These are phyloP conservation scores for Chlorodrepanis virens DNA, from an alignment of 2,113 vertebrate genomes.

Conservation along the genomic window DNA sequence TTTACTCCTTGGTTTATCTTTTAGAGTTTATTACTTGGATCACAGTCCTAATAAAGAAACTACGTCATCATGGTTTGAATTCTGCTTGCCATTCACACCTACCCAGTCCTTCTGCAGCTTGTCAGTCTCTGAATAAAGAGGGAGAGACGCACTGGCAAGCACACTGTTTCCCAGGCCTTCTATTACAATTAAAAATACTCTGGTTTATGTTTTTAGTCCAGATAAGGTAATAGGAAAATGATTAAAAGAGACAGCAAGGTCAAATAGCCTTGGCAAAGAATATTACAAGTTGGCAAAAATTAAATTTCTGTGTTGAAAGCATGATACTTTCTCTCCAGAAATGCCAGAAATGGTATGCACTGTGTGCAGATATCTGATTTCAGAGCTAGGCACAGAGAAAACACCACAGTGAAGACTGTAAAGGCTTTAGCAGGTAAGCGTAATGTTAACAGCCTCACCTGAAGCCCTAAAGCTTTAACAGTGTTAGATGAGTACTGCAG, in stretches of 20 bases:
- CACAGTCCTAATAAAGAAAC: not conserved
- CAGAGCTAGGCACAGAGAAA: not conserved
- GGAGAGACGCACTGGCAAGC: fast-evolving
- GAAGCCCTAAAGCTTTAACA: not conserved
- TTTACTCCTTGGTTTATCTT: not conserved
- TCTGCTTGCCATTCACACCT: not conserved
- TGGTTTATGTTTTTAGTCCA: not conserved
- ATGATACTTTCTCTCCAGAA: not conserved
- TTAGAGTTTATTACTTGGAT: not conserved
- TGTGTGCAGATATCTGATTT: not conserved
- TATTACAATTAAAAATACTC: not conserved
- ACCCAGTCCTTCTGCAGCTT: not conserved
- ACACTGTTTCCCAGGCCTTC: not conserved
- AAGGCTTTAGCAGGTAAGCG: not conserved
- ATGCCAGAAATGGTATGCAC: not conserved
- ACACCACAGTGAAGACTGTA: not conserved
- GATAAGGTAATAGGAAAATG: not conserved
- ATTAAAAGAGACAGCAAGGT: not conserved
- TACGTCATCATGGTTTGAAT: not conserved
- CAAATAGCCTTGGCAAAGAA: not conserved
- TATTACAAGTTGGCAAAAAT: not conserved
- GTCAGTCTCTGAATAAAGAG: not conserved
- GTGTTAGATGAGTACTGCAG: not conserved
- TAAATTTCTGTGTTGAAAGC: not conserved
- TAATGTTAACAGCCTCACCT: not conserved